Percentiles rank a stretch among this genome's conserved stretches.
Conservation (phyloP, 2,888 invertebrate genomes). For the Cantharis rufa region DNA sequence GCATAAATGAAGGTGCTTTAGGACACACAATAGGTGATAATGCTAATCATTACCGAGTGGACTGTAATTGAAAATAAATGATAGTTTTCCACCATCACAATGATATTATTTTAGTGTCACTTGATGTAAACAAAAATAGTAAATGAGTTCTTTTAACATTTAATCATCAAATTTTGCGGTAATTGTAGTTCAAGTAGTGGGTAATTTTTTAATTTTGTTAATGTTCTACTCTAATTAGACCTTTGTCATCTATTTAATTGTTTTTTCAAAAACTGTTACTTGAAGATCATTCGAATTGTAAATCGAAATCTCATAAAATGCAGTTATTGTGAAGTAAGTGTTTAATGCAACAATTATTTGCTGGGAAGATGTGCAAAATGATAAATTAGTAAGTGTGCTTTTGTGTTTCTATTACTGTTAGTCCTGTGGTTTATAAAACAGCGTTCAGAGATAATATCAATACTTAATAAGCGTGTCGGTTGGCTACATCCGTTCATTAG, state of each 20-base stretch:
- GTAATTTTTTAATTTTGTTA: not conserved
- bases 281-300: not conserved
- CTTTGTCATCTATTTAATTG: not conserved
- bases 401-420: conserved; percentile 18
- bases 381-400: conserved; percentile 14
- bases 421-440: conserved; percentile 17
- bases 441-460: conserved; percentile 20
- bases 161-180: not conserved
- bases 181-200: not conserved
- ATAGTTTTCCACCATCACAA: not conserved
- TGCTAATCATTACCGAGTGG: not conserved
- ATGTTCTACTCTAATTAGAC: not conserved
- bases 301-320: not conserved
- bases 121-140: not conserved
- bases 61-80: not conserved
- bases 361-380: conserved; percentile 7
- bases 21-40: not conserved
- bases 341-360: conserved; percentile 11
- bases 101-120: not conserved
- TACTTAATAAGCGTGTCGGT: conserved; percentile 21
- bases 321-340: conserved; percentile 1
- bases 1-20: not conserved
- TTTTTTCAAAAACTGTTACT: not conserved
- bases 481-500: conserved; percentile 22
- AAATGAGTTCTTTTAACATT: not conserved